A percentile compares a stretch with the other conserved stretches of the same genome.
Evolutionary conservation across 1,140 invertebrate species (phyloP).

Genomic region (Druon quercuslanigerum): DNA sequence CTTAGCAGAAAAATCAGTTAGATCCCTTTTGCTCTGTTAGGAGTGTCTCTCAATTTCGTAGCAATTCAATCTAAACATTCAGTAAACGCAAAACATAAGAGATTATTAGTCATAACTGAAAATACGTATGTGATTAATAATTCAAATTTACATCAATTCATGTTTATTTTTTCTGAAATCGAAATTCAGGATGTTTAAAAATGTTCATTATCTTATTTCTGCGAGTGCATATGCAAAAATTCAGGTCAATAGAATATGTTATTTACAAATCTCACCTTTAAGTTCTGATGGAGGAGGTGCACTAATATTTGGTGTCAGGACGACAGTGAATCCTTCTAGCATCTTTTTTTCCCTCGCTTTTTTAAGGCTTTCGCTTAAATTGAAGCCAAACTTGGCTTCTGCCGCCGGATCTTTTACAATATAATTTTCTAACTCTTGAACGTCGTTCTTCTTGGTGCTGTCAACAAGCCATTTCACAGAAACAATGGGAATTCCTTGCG

Average conservation of each 20-base stretch:
- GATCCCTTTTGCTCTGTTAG: too few species aligned
- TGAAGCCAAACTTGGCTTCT: slow-evolving; percentile 72
- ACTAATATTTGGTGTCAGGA: slow-evolving; percentile 70
- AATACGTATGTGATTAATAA: too few species aligned
- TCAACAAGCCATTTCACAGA: slow-evolving; percentile 70
- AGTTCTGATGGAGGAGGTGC: slow-evolving; percentile 71
- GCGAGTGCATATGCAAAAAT: too few species aligned
- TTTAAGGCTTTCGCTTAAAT: slow-evolving; percentile 65
- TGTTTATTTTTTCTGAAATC: too few species aligned
- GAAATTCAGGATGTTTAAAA: too few species aligned
- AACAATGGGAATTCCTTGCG: slow-evolving; percentile 71
- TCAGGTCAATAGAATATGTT: not conserved
- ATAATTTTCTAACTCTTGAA: slow-evolving; percentile 66
- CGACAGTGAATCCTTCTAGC: slow-evolving; percentile 65
- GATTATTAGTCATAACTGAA: too few species aligned
- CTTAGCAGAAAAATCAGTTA: too few species aligned
- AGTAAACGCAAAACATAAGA: too few species aligned
- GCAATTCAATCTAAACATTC: too few species aligned
- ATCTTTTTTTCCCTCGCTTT: slow-evolving; percentile 63
- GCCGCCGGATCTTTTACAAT: slow-evolving; percentile 69
- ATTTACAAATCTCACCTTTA: slow-evolving; percentile 63
- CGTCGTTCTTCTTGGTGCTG: slow-evolving; percentile 57
- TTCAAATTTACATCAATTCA: too few species aligned
- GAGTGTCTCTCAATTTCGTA: too few species aligned
- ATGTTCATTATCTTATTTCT: too few species aligned